Evolutionary conservation across 2,113 vertebrate species (phyloP), one percentile per base, ranked within the genome.

Genomic region (Baryphthengus martii): DNA sequence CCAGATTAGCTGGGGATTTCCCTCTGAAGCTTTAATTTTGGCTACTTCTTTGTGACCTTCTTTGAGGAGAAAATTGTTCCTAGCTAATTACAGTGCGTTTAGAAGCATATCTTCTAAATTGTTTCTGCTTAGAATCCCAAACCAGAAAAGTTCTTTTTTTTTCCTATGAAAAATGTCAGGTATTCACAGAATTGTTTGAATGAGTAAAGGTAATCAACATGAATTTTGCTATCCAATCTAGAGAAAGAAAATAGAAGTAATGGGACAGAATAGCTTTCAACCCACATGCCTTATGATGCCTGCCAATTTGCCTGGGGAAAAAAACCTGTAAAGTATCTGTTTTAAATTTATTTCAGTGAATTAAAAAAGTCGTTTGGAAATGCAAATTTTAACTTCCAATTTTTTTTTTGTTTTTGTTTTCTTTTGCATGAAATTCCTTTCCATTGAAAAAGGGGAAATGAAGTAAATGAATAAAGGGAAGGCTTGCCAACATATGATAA

Each of bases 401-500:
- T 61, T 56, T 10, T 8, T 26, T 4, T 45, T 81, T 71, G 65
- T 82, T 79, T 13, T 35, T 17, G 13, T 89, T 78, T 80, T 63
- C 73, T 88, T 89, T 65, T 71, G 42, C 6, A 4, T 76, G 29
- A 52, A 78, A 85, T 95, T 96, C 52, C 35, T 91, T 83, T 71
- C 61, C 31, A 75, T 25, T 88, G 71, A 73, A 88, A 78, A 93
- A 94, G 44, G 25, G 66, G 71, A 89, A 89, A 79, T 91, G 15
- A 81, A 95, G 42, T 70, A 89, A 93, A 91, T 89, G 72, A 73
- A 79, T 85, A 76, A 91, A 90, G 63, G 52, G 45, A 90, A 88
- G 58, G 31, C 58, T 88, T 90, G 71, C 67, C 62, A 93, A 81
- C 29, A 89, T 14, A 85, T 84, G 7, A 75, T 88, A 95, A 93